A percentile compares a stretch with the other conserved stretches of the same genome.
Evolutionary conservation across 2,888 invertebrate genomes (phyloP).

Genomic region (Pristionchus exspectatus): DNA sequence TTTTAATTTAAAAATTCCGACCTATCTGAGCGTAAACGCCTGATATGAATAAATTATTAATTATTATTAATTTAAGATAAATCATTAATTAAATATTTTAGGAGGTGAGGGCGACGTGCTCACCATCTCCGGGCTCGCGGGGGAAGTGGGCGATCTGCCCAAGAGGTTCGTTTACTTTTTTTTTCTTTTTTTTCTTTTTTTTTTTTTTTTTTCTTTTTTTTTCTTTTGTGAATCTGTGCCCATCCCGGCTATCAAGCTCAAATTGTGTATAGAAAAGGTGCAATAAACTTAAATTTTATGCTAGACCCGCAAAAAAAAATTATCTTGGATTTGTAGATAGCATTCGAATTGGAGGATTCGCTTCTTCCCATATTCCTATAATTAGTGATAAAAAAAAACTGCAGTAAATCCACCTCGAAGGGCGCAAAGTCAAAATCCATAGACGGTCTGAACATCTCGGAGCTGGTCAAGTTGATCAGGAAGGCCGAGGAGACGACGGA

Average conservation of each 20-base stretch:
- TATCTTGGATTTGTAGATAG: too few species aligned
- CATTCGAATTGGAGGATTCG: too few species aligned
- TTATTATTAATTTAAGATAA: too few species aligned
- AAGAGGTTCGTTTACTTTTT: not conserved
- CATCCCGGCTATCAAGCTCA: too few species aligned
- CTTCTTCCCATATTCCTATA: not conserved
- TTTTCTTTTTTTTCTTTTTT: not conserved
- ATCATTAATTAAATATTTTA: not conserved
- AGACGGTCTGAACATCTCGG: slow-evolving; percentile 45
- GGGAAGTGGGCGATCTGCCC: slow-evolving; percentile 20
- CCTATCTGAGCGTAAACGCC: too few species aligned
- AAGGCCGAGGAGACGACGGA: slow-evolving; percentile 48
- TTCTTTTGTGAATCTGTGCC: not conserved
- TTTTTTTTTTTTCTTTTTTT: not conserved
- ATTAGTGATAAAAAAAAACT: not conserved
- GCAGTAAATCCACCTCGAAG: not conserved
- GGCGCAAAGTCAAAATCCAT: not conserved
- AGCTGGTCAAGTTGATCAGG: slow-evolving; percentile 50
- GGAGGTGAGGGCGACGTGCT: slow-evolving; percentile 27
- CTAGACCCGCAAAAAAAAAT: too few species aligned
- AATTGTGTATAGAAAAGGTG: too few species aligned
- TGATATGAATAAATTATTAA: too few species aligned
- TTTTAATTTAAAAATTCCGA: too few species aligned
- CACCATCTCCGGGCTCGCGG: slow-evolving; percentile 50
- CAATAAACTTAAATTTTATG: too few species aligned